Base-by-base conservation (phyloP, 2,888 invertebrate genomes). In the Xestia ashworthii region DNA sequence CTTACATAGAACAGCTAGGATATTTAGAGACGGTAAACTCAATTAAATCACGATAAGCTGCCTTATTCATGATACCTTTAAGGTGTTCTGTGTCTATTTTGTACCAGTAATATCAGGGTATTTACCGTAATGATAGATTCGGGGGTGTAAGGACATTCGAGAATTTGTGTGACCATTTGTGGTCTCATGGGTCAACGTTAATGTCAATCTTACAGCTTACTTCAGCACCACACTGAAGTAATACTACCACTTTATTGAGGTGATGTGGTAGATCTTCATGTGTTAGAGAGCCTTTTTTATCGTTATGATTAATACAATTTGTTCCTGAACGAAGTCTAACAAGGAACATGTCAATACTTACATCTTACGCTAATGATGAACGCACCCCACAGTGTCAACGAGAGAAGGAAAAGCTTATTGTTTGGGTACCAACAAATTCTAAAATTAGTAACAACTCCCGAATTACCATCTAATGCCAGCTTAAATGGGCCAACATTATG, bases 381-480 rank as follows among this genome's bases (percentile, higher is more conserved):
- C 16, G 1, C 25, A 53, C 38, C 62, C 14, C 38, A 25, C 70
- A 32, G 25, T 11, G 22, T 16, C 14, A 60, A 60, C 22, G 1
- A 67, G 11, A 9, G 14, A 48, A 38, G 12, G 16, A 48, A 80
- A 79, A 64, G 3, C 32, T 32, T 44, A 25, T 55, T 58, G 55
- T 46, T n/a, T 62, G 12, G 6, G 14, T 32, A 12, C 22, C 46
- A 1, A 32, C 25, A 2, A 66, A 19, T 64, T 38, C 38, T 5
- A 58, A 68, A 53, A 38, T 44, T 19, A 41, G n/a, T 69, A 4
- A 6, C 22, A 62, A 46, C 53, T 53, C 9, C 50, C 38, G 22
- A 65, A 79, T 74, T 66, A n/a, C 19, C 65, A 44, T 44, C 65
- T 8, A 71, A 50, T 25, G n/a, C 41, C 70, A 32, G 19, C 55